Conservation (phyloP, 35 echinoderm and acorn worm genomes). For the Ophioderma brevispina region DNA sequence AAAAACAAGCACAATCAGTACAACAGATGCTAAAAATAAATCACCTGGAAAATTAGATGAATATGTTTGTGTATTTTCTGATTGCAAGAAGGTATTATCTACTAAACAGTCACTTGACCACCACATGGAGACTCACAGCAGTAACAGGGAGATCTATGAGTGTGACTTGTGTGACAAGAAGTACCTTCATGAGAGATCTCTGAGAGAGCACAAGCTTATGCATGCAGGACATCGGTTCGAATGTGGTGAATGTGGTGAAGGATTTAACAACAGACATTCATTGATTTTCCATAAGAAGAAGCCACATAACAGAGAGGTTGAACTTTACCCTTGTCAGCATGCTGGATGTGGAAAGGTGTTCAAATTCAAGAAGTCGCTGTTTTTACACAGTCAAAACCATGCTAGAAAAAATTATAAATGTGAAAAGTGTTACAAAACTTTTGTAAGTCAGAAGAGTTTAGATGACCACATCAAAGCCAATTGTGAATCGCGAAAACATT, state of each 20-base stretch:
- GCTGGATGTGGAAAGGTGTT: background rate
- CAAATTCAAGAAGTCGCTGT: background rate
- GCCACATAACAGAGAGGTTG: background rate
- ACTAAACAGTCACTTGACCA: background rate
- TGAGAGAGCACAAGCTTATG: background rate
- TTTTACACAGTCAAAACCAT: background rate
- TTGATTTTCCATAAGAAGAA: background rate
- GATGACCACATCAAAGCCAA: background rate
- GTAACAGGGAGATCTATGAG: background rate
- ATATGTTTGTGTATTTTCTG: background rate
- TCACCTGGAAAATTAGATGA: too few relatives aligned
- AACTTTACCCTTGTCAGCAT: background rate
- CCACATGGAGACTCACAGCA: background rate
- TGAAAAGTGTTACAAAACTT: background rate
- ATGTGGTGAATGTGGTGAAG: background rate
- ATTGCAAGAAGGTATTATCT: background rate
- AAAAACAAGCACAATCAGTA: too few relatives aligned
- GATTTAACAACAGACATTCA: background rate
- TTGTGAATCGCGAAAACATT: background rate
- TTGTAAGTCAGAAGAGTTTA: background rate
- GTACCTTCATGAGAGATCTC: background rate
- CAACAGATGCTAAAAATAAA: too few relatives aligned
- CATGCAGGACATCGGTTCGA: background rate
- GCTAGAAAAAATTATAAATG: background rate
- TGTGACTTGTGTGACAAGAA: background rate